Conservation (phyloP, 1,140 invertebrate genomes). For the Campoletis sonorensis region DNA sequence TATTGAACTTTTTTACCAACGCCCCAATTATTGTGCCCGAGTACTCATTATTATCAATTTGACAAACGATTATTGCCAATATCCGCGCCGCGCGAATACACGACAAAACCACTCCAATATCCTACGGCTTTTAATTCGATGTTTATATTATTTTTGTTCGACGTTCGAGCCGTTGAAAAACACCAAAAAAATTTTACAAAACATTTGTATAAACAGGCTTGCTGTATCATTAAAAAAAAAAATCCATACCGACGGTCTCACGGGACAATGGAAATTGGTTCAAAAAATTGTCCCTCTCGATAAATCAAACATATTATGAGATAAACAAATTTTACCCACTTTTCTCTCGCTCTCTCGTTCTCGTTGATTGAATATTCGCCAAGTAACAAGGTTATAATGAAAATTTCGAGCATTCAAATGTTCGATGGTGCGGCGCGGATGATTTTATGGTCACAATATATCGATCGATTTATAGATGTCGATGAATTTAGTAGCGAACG, state of each 20-base stretch:
- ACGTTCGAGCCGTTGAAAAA: not conserved
- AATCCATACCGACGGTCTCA: too few species aligned
- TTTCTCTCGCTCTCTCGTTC: too few species aligned
- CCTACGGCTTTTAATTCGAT: not conserved
- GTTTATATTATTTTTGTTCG: not conserved
- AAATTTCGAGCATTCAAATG: too few species aligned
- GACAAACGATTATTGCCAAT: not conserved
- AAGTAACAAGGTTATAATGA: too few species aligned
- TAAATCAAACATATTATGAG: too few species aligned
- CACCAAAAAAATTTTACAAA: not conserved
- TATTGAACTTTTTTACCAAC: not conserved
- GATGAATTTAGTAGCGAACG: constrained; percentile 8
- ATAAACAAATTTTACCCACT: too few species aligned
- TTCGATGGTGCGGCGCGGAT: too few species aligned
- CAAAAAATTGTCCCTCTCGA: too few species aligned
- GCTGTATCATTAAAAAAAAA: too few species aligned
- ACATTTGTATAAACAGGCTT: too few species aligned
- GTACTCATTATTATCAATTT: not conserved
- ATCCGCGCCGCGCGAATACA: not conserved
- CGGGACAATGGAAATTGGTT: too few species aligned
- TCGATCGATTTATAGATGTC: constrained; percentile 14
- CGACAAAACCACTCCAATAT: not conserved
- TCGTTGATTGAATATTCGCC: too few species aligned
- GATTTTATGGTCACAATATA: not conserved
- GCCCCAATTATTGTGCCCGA: not conserved